These are phyloP conservation scores for Eleginops maclovinus DNA, from an alignment of 2,113 vertebrate genomes.

Conservation along the genomic window DNA sequence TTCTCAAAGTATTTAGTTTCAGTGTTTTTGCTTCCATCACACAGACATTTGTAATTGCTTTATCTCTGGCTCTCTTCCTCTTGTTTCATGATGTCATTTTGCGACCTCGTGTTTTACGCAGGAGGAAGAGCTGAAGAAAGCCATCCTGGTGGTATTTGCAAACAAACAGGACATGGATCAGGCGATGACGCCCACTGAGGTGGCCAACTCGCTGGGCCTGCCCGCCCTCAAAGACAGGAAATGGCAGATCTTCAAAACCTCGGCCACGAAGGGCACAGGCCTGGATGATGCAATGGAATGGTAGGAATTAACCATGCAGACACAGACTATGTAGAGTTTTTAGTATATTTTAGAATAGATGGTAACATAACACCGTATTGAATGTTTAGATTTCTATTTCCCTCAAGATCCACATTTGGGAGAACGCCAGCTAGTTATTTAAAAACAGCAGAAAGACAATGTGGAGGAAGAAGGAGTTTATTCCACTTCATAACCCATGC, in stretches of 20 bases:
- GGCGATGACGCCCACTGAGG: constrained; percentile 97
- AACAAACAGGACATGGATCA: constrained; percentile 99
- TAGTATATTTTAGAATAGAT: too few species aligned
- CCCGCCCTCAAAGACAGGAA: constrained; percentile 96
- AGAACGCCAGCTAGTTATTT: too few species aligned
- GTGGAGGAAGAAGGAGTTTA: neutral
- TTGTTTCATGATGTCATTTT: neutral
- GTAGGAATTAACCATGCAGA: constrained; percentile 77
- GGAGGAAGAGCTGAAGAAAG: constrained; percentile 99
- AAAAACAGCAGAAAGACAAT: too few species aligned
- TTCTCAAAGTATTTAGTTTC: neutral
- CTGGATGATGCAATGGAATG: constrained; percentile 99
- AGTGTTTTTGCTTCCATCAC: neutral
- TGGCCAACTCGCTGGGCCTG: constrained; percentile 94
- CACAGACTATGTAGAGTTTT: neutral
- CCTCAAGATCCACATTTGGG: too few species aligned
- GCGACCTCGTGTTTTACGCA: constrained; percentile 58
- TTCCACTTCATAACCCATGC: neutral
- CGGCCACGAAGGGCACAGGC: constrained; percentile 95
- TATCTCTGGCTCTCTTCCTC: neutral
- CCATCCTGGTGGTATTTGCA: constrained; percentile 97
- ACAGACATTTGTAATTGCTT: neutral
- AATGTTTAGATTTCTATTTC: too few species aligned
- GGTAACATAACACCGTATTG: too few species aligned
- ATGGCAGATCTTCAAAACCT: constrained; percentile 99